Conservation (phyloP, 2,888 invertebrate species). For the Elaeidobius kamerunicus region DNA sequence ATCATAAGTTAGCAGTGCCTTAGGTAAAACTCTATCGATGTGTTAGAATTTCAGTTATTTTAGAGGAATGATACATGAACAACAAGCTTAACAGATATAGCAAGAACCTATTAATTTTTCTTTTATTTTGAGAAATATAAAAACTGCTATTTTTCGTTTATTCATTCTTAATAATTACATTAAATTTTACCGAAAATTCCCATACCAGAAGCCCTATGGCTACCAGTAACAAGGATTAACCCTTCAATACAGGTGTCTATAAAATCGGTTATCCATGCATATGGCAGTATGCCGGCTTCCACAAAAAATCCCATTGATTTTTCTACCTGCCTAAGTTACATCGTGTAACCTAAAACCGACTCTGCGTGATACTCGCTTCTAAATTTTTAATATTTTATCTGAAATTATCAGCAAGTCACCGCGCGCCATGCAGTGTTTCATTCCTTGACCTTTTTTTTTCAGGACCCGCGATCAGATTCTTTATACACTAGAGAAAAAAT, state of each 20-base stretch:
- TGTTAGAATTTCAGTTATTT: too few relatives aligned
- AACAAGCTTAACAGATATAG: too few relatives aligned
- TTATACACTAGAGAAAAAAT: constrained; percentile 8
- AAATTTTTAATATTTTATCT: constrained; percentile 30
- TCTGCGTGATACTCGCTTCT: constrained; percentile 26
- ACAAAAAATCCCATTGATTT: constrained; percentile 24
- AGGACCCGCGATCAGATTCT: constrained; percentile 3
- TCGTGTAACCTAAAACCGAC: constrained; percentile 25
- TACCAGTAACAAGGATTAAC: constrained; percentile 14
- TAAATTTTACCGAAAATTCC: too few relatives aligned
- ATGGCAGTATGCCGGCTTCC: constrained; percentile 6
- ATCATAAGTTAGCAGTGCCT: too few relatives aligned
- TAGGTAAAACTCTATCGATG: too few relatives aligned
- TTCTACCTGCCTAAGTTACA: constrained; percentile 24
- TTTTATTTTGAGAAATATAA: too few relatives aligned
- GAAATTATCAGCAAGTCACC: constrained; percentile 30
- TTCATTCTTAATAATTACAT: too few relatives aligned
- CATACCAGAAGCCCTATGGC: constrained; percentile 6
- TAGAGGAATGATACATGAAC: too few relatives aligned
- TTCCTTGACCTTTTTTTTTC: constrained; percentile 14
- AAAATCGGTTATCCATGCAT: constrained; percentile 26
- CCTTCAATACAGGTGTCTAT: constrained; percentile 22
- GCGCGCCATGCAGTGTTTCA: constrained; percentile 19
- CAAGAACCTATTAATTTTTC: too few relatives aligned
- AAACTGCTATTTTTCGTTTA: too few relatives aligned